Evolutionary conservation across 2,888 invertebrate species (phyloP), one percentile per base, ranked within the genome.

Genomic region (Acanthacorydalis orientalis): DNA sequence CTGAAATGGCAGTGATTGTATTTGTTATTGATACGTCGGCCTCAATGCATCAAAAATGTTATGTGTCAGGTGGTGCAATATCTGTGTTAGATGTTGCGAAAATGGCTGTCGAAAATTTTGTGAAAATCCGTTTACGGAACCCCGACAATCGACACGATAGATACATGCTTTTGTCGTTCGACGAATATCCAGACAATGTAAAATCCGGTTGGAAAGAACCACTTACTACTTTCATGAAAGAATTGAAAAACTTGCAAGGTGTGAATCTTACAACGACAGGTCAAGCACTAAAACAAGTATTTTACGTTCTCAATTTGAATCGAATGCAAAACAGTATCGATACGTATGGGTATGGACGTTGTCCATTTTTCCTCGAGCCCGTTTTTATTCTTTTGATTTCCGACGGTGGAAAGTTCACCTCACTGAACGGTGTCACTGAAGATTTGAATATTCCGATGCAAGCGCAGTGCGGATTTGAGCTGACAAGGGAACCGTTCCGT

Each of bases 181-280:
- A 98, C 74, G 96, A 97, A 66, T 91, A 92, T 61, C 98, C 98
- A 60, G 80, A 83, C 61, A 96, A 97, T 74, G 92, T 98, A 60
- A 98, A 98, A 83, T 92, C 91, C 74, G 73, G 77, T 73, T 98
- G 97, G 97, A 96, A 97, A 66, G 97, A 99, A 68, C 95, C 91
- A 64, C 78, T 96, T 63, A 86, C 89, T 47, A 92, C 93, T 34
- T 97, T 99, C 65, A 92, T 91, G 78, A 90, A 91, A 63, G 96
- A 97, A 67, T 67, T 99, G 57, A 96, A 96, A 67, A 95, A 95
- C 69, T 74, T 98, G 48, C 88, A 90, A 67, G 91, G 96, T 55
- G 78, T 81, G 55, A 93, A 95, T 11, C 74, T 95, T 61, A 91
- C 93, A 34, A 87, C 87, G 31, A 80, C 97, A 73, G 95, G 95